phyloP scores from a whole-genome alignment of 37 sponge, comb jelly and placozoan species.

The Crambe crambe region DNA sequence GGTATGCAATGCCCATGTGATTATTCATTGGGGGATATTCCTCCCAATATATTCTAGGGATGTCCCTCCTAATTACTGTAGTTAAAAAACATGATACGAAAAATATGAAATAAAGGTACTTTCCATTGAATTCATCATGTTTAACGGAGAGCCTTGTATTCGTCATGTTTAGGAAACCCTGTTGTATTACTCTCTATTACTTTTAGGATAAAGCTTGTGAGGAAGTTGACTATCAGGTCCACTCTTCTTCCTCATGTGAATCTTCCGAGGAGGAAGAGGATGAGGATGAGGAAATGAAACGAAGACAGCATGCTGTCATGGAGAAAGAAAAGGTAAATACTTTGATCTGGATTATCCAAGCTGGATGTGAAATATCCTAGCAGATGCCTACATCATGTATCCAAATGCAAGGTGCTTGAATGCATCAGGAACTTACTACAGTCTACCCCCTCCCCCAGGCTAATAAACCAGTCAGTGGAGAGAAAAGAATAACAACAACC shows the following conservation, averaged over 20 bases:
- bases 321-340: slow-evolving; percentile 89
- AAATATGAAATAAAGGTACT: too few species aligned
- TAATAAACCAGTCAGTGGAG: too few species aligned
- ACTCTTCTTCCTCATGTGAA: slow-evolving; percentile 11
- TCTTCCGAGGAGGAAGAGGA: slow-evolving; percentile 53
- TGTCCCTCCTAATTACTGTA: too few species aligned
- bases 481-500: too few species aligned
- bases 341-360: background rate
- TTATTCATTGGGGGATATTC: too few species aligned
- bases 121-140: too few species aligned
- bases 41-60: too few species aligned
- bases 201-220: slow-evolving; percentile 78
- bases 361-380: background rate
- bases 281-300: slow-evolving; percentile 42
- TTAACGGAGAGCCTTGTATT: too few species aligned
- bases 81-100: background rate
- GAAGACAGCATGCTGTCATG: slow-evolving; percentile 58
- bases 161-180: background rate
- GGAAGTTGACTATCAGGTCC: slow-evolving; percentile 55
- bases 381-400: background rate
- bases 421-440: too few species aligned
- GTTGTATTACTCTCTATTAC: background rate
- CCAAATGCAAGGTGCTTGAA: too few species aligned
- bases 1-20: too few species aligned
- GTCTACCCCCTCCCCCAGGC: too few species aligned